Percentiles rank a stretch among this genome's conserved stretches.
phyloP scores from a whole-genome alignment of 2,888 invertebrate genomes.

The Seira musarum region DNA sequence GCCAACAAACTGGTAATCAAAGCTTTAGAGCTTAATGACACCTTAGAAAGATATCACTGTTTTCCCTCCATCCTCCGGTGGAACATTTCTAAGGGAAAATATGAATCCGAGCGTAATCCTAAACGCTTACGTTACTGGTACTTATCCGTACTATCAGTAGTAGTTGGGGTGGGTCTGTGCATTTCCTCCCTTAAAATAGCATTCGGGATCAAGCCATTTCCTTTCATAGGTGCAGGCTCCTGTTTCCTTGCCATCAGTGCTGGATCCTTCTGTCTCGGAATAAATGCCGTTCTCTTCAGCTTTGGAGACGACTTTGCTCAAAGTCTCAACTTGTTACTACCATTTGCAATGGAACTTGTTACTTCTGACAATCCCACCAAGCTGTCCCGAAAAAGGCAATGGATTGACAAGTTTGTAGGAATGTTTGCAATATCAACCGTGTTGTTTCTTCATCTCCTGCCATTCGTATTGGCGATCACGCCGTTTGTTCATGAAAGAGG shows the following conservation, averaged over 20 bases:
- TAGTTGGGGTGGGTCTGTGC: background rate
- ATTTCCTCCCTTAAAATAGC: background rate
- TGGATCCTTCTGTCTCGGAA: background rate
- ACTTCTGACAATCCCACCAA: no score
- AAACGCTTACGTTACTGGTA: background rate
- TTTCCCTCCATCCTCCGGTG: conserved; percentile 6
- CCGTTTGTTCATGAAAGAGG: background rate
- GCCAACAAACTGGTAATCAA: conserved; percentile 9
- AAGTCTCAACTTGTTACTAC: background rate
- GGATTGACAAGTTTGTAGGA: background rate
- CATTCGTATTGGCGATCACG: background rate
- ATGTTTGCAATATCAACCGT: conserved; percentile 21
- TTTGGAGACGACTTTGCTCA: conserved; percentile 14
- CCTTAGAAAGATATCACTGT: background rate
- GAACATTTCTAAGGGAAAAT: background rate
- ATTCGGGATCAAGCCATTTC: background rate
- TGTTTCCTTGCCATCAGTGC: background rate
- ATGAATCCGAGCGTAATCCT: background rate
- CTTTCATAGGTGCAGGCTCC: background rate
- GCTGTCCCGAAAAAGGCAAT: background rate
- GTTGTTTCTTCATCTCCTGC: conserved; percentile 13
- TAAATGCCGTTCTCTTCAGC: background rate
- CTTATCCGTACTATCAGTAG: background rate
- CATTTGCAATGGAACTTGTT: conserved; percentile 1
- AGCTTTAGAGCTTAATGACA: conserved; percentile 7